phyloP scores from a whole-genome alignment of 2,797 vertebrate genomes.

The Artibeus jamaicensis region DNA sequence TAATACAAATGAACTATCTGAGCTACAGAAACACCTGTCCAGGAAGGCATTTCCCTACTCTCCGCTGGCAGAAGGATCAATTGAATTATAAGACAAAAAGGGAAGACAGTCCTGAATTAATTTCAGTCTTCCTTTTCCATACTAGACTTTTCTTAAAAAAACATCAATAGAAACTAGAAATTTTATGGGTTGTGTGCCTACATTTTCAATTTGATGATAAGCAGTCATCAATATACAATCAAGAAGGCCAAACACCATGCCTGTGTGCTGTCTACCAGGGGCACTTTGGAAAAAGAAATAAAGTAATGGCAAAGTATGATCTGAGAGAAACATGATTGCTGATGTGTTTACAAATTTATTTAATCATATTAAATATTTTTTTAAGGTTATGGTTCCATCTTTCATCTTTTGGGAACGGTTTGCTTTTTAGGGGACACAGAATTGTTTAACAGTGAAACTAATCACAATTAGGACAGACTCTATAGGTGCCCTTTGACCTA shows the following conservation, averaged over 20 bases:
- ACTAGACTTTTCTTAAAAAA: constrained; percentile 17
- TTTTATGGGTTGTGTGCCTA: neutral
- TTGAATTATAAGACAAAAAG: neutral
- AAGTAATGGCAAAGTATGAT: neutral
- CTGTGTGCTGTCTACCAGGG: neutral
- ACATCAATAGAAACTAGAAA: neutral
- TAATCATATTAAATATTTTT: neutral
- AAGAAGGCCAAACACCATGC: neutral
- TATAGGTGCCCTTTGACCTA: constrained; percentile 82
- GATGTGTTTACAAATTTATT: neutral
- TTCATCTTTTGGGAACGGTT: neutral
- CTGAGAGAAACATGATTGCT: neutral
- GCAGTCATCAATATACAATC: neutral
- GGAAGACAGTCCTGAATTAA: neutral
- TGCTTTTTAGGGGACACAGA: constrained; percentile 3
- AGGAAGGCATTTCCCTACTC: neutral
- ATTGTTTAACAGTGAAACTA: constrained; percentile 71
- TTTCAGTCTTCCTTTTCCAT: constrained; percentile 9
- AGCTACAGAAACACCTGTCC: neutral
- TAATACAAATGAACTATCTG: neutral
- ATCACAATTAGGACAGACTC: constrained; percentile 77
- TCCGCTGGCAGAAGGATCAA: neutral
- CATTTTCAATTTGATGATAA: neutral
- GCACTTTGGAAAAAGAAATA: neutral
- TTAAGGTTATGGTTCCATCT: neutral